Conservation (phyloP, 2,888 invertebrate species). For the Penaeus monodon region DNA sequence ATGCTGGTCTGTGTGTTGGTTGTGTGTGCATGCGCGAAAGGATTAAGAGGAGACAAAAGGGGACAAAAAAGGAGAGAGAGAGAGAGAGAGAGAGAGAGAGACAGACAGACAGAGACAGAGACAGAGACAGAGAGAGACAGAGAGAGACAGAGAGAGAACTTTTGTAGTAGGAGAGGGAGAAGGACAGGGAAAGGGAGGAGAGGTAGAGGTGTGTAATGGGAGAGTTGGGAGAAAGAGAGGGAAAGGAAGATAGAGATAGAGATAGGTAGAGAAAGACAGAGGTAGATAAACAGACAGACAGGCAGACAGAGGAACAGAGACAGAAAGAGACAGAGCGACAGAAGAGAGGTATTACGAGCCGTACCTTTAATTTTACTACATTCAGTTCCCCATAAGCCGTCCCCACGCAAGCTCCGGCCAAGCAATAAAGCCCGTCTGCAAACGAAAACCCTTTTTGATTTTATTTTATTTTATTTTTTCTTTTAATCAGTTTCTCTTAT, state of each 20-base stretch:
- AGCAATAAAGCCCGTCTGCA: no score
- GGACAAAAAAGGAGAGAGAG: neutral
- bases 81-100: neutral
- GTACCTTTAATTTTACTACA: no score
- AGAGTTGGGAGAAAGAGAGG: neutral
- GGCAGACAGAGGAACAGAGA: no score
- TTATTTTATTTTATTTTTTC: no score
- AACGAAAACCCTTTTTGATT: no score
- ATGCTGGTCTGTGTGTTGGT: neutral
- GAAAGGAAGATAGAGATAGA: neutral
- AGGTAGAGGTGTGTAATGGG: neutral
- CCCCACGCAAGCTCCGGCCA: no score
- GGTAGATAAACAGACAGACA: no score
- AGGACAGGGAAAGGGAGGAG: neutral
- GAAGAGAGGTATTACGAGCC: no score
- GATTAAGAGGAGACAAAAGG: neutral
- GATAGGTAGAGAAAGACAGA: no score
- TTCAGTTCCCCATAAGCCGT: no score
- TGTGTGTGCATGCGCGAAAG: conserved; percentile 8
- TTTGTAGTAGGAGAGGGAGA: neutral
- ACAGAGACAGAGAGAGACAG: neutral
- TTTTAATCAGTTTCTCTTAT: no score
- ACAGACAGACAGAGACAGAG: neutral
- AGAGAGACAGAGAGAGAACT: neutral
- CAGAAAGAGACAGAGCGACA: no score